These are phyloP conservation scores for Sebastes flavidus DNA, from an alignment of 2,797 vertebrate species.

Conservation along the genomic window DNA sequence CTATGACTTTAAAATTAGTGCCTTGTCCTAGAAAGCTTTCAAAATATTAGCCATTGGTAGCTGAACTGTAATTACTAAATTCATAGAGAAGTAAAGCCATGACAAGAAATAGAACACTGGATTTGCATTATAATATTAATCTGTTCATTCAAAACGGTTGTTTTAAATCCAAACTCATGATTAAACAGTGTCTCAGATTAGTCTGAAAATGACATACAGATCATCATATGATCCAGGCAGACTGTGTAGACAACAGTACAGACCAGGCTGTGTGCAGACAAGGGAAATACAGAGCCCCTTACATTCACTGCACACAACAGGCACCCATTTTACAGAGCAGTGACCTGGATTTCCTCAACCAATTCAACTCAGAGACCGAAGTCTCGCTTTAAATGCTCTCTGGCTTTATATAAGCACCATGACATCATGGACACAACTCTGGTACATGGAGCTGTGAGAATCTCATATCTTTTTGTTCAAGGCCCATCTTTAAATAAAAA, in stretches of 20 bases:
- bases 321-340: conserved; percentile 68
- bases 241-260: conserved; percentile 31
- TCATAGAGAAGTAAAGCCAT: background rate
- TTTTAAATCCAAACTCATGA: background rate
- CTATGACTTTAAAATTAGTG: conserved; percentile 1
- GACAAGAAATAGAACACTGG: background rate
- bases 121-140: background rate
- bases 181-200: background rate
- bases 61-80: background rate
- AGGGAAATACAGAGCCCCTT: conserved; percentile 45
- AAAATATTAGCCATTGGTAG: background rate
- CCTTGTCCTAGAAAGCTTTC: conserved; percentile 10
- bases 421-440: conserved; percentile 39
- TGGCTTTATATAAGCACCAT: conserved; percentile 61
- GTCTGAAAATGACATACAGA: conserved; percentile 7
- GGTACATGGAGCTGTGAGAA: background rate
- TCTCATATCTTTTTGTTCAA: background rate
- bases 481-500: background rate
- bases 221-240: conserved; percentile 32
- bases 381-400: conserved; percentile 63
- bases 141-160: background rate
- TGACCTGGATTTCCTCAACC: conserved; percentile 77
- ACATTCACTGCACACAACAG: conserved; percentile 65
- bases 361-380: conserved; percentile 45
- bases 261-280: conserved; percentile 29